These are phyloP conservation scores for Antechinus flavipes DNA, from an alignment of 2,113 vertebrate genomes.

Conservation along the genomic window DNA sequence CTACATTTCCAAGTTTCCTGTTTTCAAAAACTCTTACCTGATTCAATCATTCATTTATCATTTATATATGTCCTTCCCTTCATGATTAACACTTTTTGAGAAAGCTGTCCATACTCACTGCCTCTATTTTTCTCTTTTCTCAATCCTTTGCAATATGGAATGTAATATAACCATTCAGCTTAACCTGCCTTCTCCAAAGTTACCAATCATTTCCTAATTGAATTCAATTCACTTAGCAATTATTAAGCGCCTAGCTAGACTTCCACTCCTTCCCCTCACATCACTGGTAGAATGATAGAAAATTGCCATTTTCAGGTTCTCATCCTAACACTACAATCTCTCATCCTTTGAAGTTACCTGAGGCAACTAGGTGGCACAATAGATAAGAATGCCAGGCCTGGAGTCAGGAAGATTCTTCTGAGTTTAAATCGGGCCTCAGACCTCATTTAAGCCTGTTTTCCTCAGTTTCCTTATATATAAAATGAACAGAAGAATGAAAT, in stretches of 20 bases:
- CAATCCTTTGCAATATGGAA: background rate
- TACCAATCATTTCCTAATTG: background rate
- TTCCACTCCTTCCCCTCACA: background rate
- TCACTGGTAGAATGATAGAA: background rate
- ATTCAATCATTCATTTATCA: background rate
- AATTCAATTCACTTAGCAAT: background rate
- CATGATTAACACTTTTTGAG: background rate
- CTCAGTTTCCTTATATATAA: background rate
- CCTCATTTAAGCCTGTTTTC: background rate
- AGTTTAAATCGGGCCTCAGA: background rate
- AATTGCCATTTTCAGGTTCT: background rate
- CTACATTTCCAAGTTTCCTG: background rate
- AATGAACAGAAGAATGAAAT: background rate
- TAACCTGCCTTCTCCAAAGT: background rate
- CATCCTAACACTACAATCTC: background rate
- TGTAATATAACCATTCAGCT: background rate
- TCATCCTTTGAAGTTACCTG: background rate
- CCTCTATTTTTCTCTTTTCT: background rate
- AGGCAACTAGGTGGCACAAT: background rate
- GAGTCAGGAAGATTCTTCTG: no score
- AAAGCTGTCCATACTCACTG: background rate
- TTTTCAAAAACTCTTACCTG: background rate
- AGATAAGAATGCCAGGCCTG: no score
- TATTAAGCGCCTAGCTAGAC: background rate
- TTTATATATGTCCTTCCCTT: background rate